Conservation (phyloP, 1,140 invertebrate genomes). For the Nebria ingens region DNA sequence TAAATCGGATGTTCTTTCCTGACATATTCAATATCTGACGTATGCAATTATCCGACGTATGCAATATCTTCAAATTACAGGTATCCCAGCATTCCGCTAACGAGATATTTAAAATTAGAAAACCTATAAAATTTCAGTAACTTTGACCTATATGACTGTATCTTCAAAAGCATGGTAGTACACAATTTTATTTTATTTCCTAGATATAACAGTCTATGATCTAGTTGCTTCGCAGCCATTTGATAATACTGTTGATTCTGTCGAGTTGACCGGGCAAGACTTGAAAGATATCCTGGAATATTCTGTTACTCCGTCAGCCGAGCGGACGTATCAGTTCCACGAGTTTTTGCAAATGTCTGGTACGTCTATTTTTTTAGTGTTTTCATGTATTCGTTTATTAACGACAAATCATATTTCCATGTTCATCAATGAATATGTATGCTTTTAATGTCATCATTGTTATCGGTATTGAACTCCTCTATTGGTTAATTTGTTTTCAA, state of each 20-base stretch:
- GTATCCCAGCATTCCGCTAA: too few relatives aligned
- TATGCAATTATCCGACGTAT: too few relatives aligned
- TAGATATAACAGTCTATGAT: constrained; percentile 41
- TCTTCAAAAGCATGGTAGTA: neutral
- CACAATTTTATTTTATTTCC: constrained; percentile 11
- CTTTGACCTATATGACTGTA: neutral
- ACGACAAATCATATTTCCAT: neutral
- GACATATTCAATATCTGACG: too few relatives aligned
- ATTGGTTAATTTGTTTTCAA: too few relatives aligned
- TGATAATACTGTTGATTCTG: constrained; percentile 42
- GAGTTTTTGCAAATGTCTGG: constrained; percentile 38
- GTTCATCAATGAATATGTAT: too few relatives aligned
- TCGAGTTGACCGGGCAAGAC: constrained; percentile 39
- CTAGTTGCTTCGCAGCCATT: constrained; percentile 43
- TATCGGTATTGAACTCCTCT: too few relatives aligned
- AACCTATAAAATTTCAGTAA: neutral
- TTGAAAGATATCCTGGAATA: constrained; percentile 40
- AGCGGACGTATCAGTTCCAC: constrained; percentile 34
- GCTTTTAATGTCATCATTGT: too few relatives aligned
- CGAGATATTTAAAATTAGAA: neutral
- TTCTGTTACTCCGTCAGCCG: constrained; percentile 23
- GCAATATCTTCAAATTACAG: too few relatives aligned
- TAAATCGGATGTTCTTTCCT: too few relatives aligned
- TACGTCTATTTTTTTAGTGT: constrained; percentile 13
- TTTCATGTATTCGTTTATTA: neutral